Base-by-base conservation (phyloP, 2,888 invertebrate species). In the Sarcophaga carnaria region DNA sequence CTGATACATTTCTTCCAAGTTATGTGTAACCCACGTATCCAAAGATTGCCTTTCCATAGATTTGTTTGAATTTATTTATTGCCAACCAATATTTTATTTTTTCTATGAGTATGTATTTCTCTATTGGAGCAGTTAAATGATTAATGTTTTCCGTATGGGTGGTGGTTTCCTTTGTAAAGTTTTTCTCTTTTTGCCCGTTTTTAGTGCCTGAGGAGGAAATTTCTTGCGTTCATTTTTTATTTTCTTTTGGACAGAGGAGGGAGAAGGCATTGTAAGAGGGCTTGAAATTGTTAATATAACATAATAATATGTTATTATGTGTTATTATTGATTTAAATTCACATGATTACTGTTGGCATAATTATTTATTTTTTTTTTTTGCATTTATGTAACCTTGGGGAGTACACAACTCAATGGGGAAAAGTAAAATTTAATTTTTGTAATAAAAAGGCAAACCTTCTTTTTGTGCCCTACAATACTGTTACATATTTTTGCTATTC, bases 281-380 rank as follows among this genome's bases (percentile, higher is more conserved):
- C 62, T 22, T 69, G 71, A 64, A 75, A 62, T 63, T 80, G 70
- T 37, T 75, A 69, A 47, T 69, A 45, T 74, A 59, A 54, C 27
- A 37, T 62, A 70, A 84, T 87, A 87, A 87, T 87, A 69, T 71
- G 80, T 74, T 85, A 59, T 59, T 17, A 59, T 69, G 67, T 69
- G 47, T 47, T 45, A 54, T 83, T 85, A 87, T 87, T 87, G 87
- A 87, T 87, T 85, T 85, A 87, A 85, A 85, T 85, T 81, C 74
- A 17, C 71, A 85, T 82, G 37, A 37, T 37, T 82, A 85, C 20
- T 83, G 59, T 63, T 22, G 14, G 54, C 66, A 80, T 83, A 77
- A 87, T 85, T 63, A 47, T 27, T 67, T 70, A 2, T 10, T 37
- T 37, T 8, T 37, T 37, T 37, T 37, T 37, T 37, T 37, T 37